Evolutionary conservation across 2,888 invertebrate species (phyloP), one percentile per base, ranked within the genome.

Genomic region (Torymus aiolomorphi): DNA sequence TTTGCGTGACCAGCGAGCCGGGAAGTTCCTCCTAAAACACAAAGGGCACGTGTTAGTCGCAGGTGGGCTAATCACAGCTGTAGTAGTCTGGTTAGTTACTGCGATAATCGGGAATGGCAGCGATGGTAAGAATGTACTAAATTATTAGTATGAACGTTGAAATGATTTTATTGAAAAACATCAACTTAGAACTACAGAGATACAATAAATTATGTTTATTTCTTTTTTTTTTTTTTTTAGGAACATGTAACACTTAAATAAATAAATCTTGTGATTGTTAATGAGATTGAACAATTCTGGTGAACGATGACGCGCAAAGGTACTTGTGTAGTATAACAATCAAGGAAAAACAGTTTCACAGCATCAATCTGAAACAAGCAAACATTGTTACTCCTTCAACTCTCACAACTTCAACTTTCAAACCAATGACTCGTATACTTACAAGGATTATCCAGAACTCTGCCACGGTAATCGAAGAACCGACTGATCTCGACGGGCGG

Each of bases 401-500:
- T 42, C 8, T 1, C 8, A 31, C 8, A 42, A 42, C 42, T 1
- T 20, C 8, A 42, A 42, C 13, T 11, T 4, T 51, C 2, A 65
- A 18, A 14, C 16, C 1, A 31, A 79, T 1, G 8, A 8, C 72
- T 57, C 57, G 76, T 72, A 51, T 52, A 79, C 80, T 67, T 52
- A 80, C 76, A 57, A 8, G 56, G 72, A 49, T 42, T 42, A 42
- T 51, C 49, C 8, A 72, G 0, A 10, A 76, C 8, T 18, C 31
- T 76, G 16, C 76, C 76, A 0, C 77, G 52, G 0, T 31, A 14
- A 16, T 80, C 81, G 16, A 82, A 82, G 66, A 66, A 82, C 2
- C 71, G 69, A 51, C 71, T 69, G 12, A 82, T 79, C n/a, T 75
- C 65, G 18, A 84, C 81, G 0, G 83, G 82, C 0, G 83, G 82